Evolutionary conservation across 2,113 vertebrate genomes (phyloP).

Genomic region (Menura novaehollandiae): DNA sequence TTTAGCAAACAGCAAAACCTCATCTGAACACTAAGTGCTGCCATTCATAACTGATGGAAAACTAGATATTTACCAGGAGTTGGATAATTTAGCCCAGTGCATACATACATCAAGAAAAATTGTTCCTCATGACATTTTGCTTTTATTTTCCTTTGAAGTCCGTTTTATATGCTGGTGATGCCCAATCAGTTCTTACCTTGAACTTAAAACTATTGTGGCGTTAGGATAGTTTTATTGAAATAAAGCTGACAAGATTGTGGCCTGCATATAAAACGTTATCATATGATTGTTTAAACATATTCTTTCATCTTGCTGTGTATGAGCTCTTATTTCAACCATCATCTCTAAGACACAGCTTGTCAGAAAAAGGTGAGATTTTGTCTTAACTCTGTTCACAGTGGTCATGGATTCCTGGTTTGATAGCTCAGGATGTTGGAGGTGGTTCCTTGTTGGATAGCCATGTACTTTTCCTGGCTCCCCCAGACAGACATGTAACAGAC

Average conservation of each 20-base stretch:
- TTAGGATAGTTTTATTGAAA: not conserved
- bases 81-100: not conserved
- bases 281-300: not conserved
- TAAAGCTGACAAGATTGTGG: not conserved
- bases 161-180: not conserved
- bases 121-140: not conserved
- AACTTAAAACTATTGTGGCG: not conserved
- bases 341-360: not conserved
- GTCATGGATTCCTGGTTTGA: not conserved
- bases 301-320: not conserved
- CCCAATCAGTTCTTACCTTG: not conserved
- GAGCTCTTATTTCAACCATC: not conserved
- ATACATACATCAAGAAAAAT: rapidly evolving
- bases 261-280: rapidly evolving
- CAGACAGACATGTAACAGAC: not conserved
- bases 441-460: not conserved
- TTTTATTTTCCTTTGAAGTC: not conserved
- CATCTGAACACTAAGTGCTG: not conserved
- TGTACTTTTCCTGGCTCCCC: not conserved
- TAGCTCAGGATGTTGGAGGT: not conserved
- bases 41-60: not conserved
- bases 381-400: not conserved
- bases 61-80: not conserved
- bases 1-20: not conserved
- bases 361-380: not conserved